phyloP scores from a whole-genome alignment of 2,888 invertebrate species.

The Tuta absoluta region DNA sequence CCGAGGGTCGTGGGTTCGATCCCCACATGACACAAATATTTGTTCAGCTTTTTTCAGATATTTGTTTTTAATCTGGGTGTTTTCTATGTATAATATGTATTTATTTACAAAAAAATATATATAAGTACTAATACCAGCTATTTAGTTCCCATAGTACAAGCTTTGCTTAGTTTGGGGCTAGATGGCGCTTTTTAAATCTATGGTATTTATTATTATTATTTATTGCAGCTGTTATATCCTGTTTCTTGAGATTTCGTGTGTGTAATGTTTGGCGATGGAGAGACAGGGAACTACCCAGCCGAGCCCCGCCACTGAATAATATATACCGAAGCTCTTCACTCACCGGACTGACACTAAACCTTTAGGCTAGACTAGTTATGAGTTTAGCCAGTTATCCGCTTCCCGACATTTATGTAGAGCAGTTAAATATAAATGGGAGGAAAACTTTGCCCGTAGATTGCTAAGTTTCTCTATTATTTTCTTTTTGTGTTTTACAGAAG shows the following conservation, averaged over 20 bases:
- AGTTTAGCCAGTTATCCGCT: constrained; percentile 10
- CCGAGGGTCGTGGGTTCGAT: too few relatives aligned
- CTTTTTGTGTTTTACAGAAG: not conserved
- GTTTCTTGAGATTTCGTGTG: not conserved
- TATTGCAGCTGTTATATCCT: too few relatives aligned
- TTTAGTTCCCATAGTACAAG: too few relatives aligned
- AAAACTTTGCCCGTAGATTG: not conserved
- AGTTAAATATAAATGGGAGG: constrained; percentile 3
- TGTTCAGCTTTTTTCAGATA: too few relatives aligned
- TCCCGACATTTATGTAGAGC: not conserved
- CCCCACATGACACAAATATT: too few relatives aligned
- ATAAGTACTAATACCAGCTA: too few relatives aligned
- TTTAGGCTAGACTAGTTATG: constrained; percentile 22
- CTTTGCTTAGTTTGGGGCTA: too few relatives aligned
- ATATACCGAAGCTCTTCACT: constrained; percentile 33
- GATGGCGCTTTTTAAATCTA: too few relatives aligned
- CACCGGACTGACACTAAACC: constrained; percentile 30
- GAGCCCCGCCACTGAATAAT: constrained; percentile 33
- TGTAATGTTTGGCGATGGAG: not conserved
- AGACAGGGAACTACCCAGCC: constrained; percentile 17
- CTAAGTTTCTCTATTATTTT: not conserved
- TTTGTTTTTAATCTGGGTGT: too few relatives aligned
- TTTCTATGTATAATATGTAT: too few relatives aligned
- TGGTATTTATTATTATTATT: too few relatives aligned
- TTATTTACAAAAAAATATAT: too few relatives aligned